Percentiles rank a stretch among this genome's conserved stretches.
Evolutionary conservation across 2,113 vertebrate species (phyloP).

Genomic region (Bostrychus sinensis): DNA sequence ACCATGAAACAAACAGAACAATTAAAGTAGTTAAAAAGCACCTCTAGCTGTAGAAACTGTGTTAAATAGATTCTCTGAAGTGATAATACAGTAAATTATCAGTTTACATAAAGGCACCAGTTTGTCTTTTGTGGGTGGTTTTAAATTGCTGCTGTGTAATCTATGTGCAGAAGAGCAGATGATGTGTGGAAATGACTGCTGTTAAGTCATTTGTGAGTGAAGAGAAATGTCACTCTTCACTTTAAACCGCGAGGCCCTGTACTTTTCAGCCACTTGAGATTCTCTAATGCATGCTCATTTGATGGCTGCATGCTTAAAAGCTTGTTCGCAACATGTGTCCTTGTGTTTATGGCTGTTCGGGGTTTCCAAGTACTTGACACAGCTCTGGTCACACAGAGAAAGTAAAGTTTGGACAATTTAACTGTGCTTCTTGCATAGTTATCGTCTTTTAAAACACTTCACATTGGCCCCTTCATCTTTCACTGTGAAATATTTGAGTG

Average conservation of each 20-base stretch:
- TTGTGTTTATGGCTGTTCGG: slow-evolving; percentile 42
- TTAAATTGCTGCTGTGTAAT: slow-evolving; percentile 16
- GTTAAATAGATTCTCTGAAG: not conserved
- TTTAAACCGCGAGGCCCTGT: slow-evolving; percentile 37
- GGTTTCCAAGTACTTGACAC: slow-evolving; percentile 32
- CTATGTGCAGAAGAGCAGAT: not conserved
- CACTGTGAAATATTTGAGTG: slow-evolving; percentile 43
- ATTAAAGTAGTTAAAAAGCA: not conserved
- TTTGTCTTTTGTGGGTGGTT: slow-evolving; percentile 21
- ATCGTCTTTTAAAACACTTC: slow-evolving; percentile 34
- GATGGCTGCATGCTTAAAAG: slow-evolving; percentile 55
- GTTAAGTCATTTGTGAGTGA: slow-evolving; percentile 43
- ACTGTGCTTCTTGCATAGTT: slow-evolving; percentile 27
- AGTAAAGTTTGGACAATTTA: slow-evolving; percentile 19
- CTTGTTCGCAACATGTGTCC: slow-evolving; percentile 47
- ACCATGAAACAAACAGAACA: not conserved
- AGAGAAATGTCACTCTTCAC: slow-evolving; percentile 53
- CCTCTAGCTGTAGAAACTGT: not conserved
- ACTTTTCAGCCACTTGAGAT: slow-evolving; percentile 57
- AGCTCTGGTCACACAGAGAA: slow-evolving; percentile 5
- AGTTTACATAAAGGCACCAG: slow-evolving; percentile 35
- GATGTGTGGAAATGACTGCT: slow-evolving; percentile 22
- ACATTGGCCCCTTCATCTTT: slow-evolving; percentile 23
- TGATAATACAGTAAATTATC: too few relatives aligned
- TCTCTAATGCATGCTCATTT: slow-evolving; percentile 44